Evolutionary conservation across 1,140 invertebrate genomes (phyloP), one percentile per base, ranked within the genome.

Genomic region (Anthonomus grandis): DNA sequence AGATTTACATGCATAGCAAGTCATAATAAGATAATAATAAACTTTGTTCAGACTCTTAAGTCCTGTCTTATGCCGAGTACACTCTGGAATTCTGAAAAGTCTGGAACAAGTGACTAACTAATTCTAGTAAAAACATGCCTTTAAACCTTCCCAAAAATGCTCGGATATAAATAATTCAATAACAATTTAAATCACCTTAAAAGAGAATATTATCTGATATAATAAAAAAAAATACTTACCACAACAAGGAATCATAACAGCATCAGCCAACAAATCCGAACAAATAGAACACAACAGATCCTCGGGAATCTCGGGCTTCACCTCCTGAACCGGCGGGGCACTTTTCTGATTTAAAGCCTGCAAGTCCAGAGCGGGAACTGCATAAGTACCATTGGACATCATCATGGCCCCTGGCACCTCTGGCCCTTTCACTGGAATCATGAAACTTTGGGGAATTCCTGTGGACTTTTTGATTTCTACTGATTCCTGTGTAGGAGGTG

Each of bases 401-500:
- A 95, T 87, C 83, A 96, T 89, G 36, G 93, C 94, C 47, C 93
- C 93, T 62, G 90, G 91, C 62, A 89, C 86, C 71, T 86, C 81
- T 34, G 91, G 91, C 48, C 92, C 90, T 68, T 93, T 90, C 4
- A 94, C 91, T 24, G 89, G 86, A 55, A 95, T 91, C 84, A 98
- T 93, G 78, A 98, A 96, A 79, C 94, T 95, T 55, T 89, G 80
- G 15, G 96, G 96, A 69, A 99, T 98, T n/a, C 96, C 96, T 53
- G 96, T 97, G 69, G 89, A 95, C 69, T 95, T 86, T 69, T 92
- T 92, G 31, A 93, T 86, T 70, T 95, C 90, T 45, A 85, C 78
- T 12, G 82, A 80, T 63, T 90, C 84, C 78, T 83, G 57, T 19
- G 12, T 10, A 51, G 23, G 3, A 41, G 10, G 19, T 9, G 38